Percentiles rank a stretch among this genome's conserved stretches.
Evolutionary conservation across 1,140 invertebrate genomes (phyloP).

Genomic region (Maniola jurtina): DNA sequence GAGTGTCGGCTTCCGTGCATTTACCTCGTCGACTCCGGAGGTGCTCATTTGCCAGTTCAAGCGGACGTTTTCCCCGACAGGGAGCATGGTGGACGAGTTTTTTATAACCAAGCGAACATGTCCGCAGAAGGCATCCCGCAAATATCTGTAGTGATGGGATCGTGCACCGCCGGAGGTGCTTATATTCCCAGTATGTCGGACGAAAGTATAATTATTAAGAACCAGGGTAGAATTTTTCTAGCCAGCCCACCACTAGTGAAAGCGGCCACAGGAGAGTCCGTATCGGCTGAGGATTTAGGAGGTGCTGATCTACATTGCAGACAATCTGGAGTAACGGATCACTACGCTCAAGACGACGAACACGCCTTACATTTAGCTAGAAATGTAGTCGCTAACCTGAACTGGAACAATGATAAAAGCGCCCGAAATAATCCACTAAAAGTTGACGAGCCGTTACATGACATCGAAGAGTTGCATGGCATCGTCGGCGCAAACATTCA

Average conservation of each 20-base stretch:
- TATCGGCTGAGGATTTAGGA: conserved; percentile 95
- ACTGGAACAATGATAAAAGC: conserved; percentile 76
- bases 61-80: conserved; percentile 97
- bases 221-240: conserved; percentile 98
- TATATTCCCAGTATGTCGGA: conserved; percentile 99
- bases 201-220: conserved; percentile 96
- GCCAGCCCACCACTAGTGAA: conserved; percentile 98
- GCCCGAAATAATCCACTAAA: conserved; percentile 60
- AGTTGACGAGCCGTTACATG: conserved; percentile 87
- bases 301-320: conserved; percentile 98
- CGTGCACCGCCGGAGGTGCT: conserved; percentile 98
- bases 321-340: conserved; percentile 96
- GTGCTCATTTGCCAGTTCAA: conserved; percentile 97
- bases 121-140: conserved; percentile 95
- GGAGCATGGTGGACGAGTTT: conserved; percentile 98
- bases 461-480: conserved; percentile 95
- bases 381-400: conserved; percentile 87
- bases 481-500: conserved; percentile 97
- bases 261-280: conserved; percentile 96
- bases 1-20: conserved; percentile 96
- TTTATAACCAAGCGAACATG: conserved; percentile 99
- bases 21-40: conserved; percentile 97
- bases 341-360: conserved; percentile 95
- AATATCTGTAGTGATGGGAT: conserved; percentile 98
- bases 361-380: conserved; percentile 93